Conservation (phyloP, 2,113 vertebrate species). For the Haemorhous mexicanus region DNA sequence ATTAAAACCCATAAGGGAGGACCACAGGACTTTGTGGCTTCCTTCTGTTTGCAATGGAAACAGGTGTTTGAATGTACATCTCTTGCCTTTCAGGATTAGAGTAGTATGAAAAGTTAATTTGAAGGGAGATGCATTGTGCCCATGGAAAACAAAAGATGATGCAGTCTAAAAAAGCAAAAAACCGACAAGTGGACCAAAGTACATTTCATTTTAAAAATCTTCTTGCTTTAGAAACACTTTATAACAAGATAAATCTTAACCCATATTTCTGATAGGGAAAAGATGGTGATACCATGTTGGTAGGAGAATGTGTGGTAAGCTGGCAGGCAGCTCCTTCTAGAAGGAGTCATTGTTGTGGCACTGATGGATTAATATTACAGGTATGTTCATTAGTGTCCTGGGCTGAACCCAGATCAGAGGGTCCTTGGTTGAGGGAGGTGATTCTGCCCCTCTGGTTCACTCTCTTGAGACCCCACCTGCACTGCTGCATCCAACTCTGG, state of each 20-base stretch:
- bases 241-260: not conserved
- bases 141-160: not conserved
- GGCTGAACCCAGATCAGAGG: not conserved
- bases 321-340: not conserved
- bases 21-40: not conserved
- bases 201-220: not conserved
- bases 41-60: not conserved
- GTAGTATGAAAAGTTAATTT: not conserved
- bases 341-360: not conserved
- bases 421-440: rapidly evolving
- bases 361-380: not conserved
- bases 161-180: not conserved
- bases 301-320: not conserved
- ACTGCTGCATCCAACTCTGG: not conserved
- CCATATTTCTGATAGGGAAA: not conserved
- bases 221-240: not conserved
- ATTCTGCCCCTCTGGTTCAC: not conserved
- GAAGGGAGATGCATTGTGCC: not conserved
- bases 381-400: not conserved
- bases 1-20: not conserved
- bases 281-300: not conserved
- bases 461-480: not conserved
- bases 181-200: not conserved
- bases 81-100: not conserved
- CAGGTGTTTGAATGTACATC: not conserved